A percentile compares a stretch with the other conserved stretches of the same genome.
Evolutionary conservation across 2,113 vertebrate species (phyloP).

Genomic region (Spilogale gracilis): DNA sequence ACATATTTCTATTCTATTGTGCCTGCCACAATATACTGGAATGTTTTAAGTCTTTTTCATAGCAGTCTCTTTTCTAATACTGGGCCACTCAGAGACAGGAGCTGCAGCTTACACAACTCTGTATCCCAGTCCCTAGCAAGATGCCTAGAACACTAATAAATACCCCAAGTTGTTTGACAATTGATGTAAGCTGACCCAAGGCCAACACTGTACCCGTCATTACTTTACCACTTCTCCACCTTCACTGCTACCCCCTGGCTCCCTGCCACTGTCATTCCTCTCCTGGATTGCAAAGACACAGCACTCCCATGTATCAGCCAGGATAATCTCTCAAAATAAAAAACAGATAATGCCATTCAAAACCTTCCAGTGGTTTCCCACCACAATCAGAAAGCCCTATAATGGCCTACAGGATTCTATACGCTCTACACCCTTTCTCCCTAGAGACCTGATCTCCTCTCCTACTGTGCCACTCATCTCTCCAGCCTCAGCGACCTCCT

Average conservation of each 20-base stretch:
- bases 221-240: background rate
- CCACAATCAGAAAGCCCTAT: background rate
- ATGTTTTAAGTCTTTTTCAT: background rate
- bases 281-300: background rate
- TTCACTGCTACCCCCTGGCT: no score
- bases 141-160: slow-evolving; percentile 26
- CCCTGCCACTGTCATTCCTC: background rate
- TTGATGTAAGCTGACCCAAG: background rate
- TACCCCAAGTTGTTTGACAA: background rate
- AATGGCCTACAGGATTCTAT: background rate
- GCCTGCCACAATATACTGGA: background rate
- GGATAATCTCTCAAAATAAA: slow-evolving; percentile 15
- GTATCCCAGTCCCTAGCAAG: background rate
- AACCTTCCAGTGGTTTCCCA: background rate
- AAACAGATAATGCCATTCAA: background rate
- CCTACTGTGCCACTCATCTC: background rate
- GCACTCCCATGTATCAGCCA: background rate
- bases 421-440: background rate
- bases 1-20: background rate
- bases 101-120: background rate
- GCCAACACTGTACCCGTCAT: background rate
- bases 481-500: background rate
- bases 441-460: no score
- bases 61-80: background rate
- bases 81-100: background rate